Percentiles rank a stretch among this genome's conserved stretches.
phyloP scores from a whole-genome alignment of 1,140 invertebrate genomes.

The Tetragnatha versicolor region DNA sequence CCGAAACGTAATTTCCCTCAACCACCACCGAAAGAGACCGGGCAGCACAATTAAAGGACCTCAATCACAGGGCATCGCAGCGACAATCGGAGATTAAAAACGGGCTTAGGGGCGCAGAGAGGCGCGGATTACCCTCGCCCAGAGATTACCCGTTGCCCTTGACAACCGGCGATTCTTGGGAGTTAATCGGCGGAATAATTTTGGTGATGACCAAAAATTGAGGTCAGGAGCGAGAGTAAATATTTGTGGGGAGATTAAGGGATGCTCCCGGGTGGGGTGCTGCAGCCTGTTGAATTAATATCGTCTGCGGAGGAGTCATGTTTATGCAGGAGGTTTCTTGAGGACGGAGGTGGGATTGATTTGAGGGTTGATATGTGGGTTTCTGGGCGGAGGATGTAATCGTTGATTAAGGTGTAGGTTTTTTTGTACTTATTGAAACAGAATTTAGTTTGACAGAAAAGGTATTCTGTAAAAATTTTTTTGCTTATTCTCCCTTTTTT shows the following conservation, averaged over 20 bases:
- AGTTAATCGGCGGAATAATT: constrained; percentile 40
- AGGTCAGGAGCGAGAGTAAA: constrained; percentile 21
- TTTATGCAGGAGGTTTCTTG: neutral
- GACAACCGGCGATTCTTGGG: constrained; percentile 9
- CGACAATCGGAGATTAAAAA: constrained; percentile 46
- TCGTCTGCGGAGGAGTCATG: neutral
- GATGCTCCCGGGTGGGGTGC: neutral
- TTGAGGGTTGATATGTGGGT: neutral
- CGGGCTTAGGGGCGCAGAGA: constrained; percentile 34
- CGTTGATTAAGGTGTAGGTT: neutral
- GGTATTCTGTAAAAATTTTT: too few relatives aligned
- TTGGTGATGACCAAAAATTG: constrained; percentile 43
- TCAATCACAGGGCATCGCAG: neutral
- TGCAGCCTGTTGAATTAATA: constrained; percentile 19
- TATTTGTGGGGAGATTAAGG: constrained; percentile 30
- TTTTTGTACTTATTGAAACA: too few relatives aligned
- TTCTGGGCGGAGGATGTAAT: neutral
- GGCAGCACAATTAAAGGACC: neutral
- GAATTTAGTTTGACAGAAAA: too few relatives aligned
- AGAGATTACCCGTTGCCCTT: constrained; percentile 36
- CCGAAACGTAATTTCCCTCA: neutral
- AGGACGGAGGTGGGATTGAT: neutral
- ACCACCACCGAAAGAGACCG: neutral
- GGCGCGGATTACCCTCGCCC: constrained; percentile 21
- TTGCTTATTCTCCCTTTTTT: too few relatives aligned